Conservation (phyloP, 2,113 vertebrate species). For the Toxotes chatareus region DNA sequence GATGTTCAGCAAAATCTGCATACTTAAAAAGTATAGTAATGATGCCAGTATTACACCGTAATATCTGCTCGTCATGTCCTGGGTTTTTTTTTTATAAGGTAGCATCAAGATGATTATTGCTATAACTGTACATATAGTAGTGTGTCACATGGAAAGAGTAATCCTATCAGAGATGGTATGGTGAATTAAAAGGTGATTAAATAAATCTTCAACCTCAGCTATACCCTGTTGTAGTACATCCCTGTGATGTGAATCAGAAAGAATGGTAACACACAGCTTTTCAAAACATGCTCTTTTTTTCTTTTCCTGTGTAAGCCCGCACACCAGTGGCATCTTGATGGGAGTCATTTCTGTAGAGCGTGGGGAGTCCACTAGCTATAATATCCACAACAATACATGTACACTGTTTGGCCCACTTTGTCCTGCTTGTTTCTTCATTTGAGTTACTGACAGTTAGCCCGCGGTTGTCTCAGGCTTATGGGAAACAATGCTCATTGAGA, state of each 20-base stretch:
- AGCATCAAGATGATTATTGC: not conserved
- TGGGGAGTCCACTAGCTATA: too few species aligned
- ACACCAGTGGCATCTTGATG: not conserved
- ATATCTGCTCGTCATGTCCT: constrained; percentile 22
- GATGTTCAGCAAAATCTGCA: constrained; percentile 37
- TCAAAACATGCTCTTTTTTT: too few species aligned
- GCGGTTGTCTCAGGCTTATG: not conserved
- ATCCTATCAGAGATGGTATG: not conserved
- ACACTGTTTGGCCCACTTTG: not conserved
- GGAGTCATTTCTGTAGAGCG: too few species aligned
- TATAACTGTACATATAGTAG: not conserved
- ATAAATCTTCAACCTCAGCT: not conserved
- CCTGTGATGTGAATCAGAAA: not conserved
- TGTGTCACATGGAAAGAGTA: not conserved
- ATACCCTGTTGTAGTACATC: not conserved
- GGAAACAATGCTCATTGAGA: not conserved
- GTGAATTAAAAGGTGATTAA: not conserved
- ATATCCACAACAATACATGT: too few species aligned
- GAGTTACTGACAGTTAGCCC: too few species aligned
- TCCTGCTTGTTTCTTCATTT: not conserved
- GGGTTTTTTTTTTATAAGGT: constrained; percentile 5
- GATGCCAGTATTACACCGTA: constrained; percentile 24
- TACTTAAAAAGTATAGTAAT: constrained; percentile 28
- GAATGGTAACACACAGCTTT: too few species aligned
- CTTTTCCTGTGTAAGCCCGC: not conserved